Base-by-base conservation (phyloP, 1,140 invertebrate species). In the Euura saliciscinereae region DNA sequence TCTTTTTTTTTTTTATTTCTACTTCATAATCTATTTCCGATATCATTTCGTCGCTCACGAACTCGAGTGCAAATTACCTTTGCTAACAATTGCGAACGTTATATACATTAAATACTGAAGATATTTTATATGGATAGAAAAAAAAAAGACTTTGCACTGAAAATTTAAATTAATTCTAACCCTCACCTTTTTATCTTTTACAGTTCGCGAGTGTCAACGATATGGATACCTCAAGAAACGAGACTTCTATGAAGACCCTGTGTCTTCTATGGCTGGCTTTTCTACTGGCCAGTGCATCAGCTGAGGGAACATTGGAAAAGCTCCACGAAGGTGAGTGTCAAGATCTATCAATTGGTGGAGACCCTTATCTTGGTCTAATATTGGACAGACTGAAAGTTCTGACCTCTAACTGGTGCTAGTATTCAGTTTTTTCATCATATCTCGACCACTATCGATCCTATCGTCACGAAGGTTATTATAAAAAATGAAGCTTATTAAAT, bases 271-370 rank as follows among this genome's bases (percentile, higher is more conserved):
- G 82, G 76, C 70, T 86, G 45, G 76, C 80, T 67, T 78, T 83
- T 73, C 77, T 80, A n/a, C 69, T 84, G 59, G 77, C 78, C 67
- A 76, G 76, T 13, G 80, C 74, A 71, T 77, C 79, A 73, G 76
- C 79, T 68, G 80, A 75, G 71, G 85, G 85, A 69, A 86, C 84
- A 67, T 71, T 86, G 79, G 85, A 86, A 77, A 86, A 86, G 77
- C 80, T 86, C 42, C 85, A 86, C 76, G 85, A 86, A 86, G 85
- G 85, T 86, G 72, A 85, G 83, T 82, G 51, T 59, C 13, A 3
- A 59, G 10, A 28, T 28, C 28, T 28, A 1, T 28, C 0, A 28
- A 28, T 28, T 28, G 28, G 28, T 28, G 28, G 28, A 28, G 28
- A 28, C 28, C 28, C 28, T 28, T 28, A 28, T 28, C 28, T 28